Base-by-base conservation (phyloP, 1,140 invertebrate genomes). In the Lineus longissimus region DNA sequence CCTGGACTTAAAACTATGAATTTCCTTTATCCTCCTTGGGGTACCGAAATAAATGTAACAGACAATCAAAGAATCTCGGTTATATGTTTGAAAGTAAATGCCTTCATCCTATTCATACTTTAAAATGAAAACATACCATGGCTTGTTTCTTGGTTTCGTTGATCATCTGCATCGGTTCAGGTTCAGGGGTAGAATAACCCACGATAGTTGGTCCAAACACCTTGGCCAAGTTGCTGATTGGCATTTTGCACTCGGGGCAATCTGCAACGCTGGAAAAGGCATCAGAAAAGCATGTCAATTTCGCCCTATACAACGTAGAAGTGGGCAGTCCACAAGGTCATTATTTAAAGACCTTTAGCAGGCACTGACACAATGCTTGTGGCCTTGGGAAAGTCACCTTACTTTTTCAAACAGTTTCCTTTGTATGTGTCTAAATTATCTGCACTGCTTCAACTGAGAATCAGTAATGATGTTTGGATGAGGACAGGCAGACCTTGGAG, bases 151-250 rank as follows among this genome's bases (percentile, higher is more conserved):
- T 82, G 0, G 86, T 89, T 71, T 89, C 87, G 25, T 75, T 82
- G 6, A 90, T 81, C 76, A 91, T 86, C 51, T 84, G 84, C 62
- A 85, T 83, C 1, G 86, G 83, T 67, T 87, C 85, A 0, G 86
- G 86, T 69, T 92, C 86, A 1, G 84, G 77, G 15, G 81, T 84
- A 0, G 91, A 93, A 72, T 89, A 91, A 0, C 92, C 92, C 40
- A 94, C 86, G 55, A 94, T 83, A 1, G 91, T 93, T 2, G 91
- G 92, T 4, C 91, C 92, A 81, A 94, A 93, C 13, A 94, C 85
- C 75, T 88, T 89, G 0, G 91, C 86, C 19, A 95, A 82, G 83
- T 92, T 93, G 27, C 80, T 81, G 13, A 87, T 81, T 0, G 89
- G 87, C 92, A 94, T 95, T 80, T 90, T 89, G 59, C 89, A 90